Evolutionary conservation across 2,888 invertebrate species (phyloP), one percentile per base, ranked within the genome.

Genomic region (Palloptera scutellata): DNA sequence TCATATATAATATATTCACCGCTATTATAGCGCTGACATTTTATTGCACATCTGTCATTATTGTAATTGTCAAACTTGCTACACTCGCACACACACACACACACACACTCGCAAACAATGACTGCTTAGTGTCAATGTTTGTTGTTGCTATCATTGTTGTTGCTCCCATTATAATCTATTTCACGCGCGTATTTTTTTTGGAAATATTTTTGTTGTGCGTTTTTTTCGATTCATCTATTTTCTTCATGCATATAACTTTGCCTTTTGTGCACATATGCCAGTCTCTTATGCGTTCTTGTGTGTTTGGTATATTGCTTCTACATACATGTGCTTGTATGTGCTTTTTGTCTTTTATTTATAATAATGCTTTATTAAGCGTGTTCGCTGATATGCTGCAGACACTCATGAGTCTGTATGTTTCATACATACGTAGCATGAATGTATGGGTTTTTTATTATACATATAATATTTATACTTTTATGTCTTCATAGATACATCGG

Each of bases 1-100:
- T 60, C 67, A 67, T 63, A 67, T 52, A 61, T 15, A 48, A 13
- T n/a, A 11, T 43, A 51, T 15, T 51, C 43, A 30, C 17, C n/a
- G 30, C 59, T 48, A 63, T 54, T 43, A 53, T 51, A 53, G 43
- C 54, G 59, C 19, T 63, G 63, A 67, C 62, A 66, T 66, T 69
- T 69, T 66, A 66, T 59, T 63, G 63, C 67, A 68, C 78, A 77
- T 78, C 72, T 79, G 77, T 78, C 74, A 74, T 78, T 77, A 78
- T 78, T 73, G 78, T 74, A 72, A 78, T 75, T 74, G 74, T 73
- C 68, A 52, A 58, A 58, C 53, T 60, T 30, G 30, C 30, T n/a
- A n/a, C n/a, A n/a, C n/a, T 43, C 40, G 20, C 57, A 13, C 12
- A 12, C 12, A 48, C 48, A 48, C 48, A 48, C 15, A 48, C 15